These are phyloP conservation scores for Gymnoscopelus microlampas DNA, from an alignment of 2,797 vertebrate species.

Conservation along the genomic window DNA sequence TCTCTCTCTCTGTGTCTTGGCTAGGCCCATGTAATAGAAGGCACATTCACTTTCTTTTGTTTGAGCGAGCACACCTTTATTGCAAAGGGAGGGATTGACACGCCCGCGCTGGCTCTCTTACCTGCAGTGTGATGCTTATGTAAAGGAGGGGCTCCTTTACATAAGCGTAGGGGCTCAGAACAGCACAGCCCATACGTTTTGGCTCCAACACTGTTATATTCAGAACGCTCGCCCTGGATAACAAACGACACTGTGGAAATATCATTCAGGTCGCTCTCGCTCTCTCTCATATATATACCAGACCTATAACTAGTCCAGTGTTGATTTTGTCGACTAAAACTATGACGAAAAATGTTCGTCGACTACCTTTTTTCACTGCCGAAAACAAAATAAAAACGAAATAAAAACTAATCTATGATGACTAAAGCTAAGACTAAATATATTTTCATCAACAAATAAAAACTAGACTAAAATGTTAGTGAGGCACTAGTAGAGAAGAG, in stretches of 20 bases:
- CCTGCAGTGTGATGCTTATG: conserved; percentile 40
- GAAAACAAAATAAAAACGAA: too few relatives aligned
- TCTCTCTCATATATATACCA: neutral
- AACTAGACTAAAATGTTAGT: too few relatives aligned
- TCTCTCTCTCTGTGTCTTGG: conserved; percentile 56
- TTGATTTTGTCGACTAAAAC: too few relatives aligned
- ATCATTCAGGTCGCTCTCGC: neutral
- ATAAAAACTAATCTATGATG: too few relatives aligned
- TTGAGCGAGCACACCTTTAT: conserved; percentile 70
- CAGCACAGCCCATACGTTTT: conserved; percentile 12
- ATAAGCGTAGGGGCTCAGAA: too few relatives aligned
- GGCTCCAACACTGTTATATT: conserved; percentile 15
- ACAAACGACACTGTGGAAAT: neutral
- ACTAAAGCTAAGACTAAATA: too few relatives aligned
- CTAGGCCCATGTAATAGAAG: conserved; percentile 61
- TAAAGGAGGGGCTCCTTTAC: neutral
- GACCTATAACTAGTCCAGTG: too few relatives aligned
- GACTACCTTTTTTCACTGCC: too few relatives aligned
- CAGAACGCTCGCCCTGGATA: neutral
- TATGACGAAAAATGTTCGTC: too few relatives aligned
- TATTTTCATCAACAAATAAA: too few relatives aligned
- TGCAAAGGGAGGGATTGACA: conserved; percentile 55
- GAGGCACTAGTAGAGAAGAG: too few relatives aligned
- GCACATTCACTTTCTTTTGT: conserved; percentile 58
- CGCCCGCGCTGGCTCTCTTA: conserved; percentile 38